Percentiles rank a stretch among this genome's conserved stretches.
phyloP scores from a whole-genome alignment of 2,888 invertebrate species.

The Strigamia crassipes region DNA sequence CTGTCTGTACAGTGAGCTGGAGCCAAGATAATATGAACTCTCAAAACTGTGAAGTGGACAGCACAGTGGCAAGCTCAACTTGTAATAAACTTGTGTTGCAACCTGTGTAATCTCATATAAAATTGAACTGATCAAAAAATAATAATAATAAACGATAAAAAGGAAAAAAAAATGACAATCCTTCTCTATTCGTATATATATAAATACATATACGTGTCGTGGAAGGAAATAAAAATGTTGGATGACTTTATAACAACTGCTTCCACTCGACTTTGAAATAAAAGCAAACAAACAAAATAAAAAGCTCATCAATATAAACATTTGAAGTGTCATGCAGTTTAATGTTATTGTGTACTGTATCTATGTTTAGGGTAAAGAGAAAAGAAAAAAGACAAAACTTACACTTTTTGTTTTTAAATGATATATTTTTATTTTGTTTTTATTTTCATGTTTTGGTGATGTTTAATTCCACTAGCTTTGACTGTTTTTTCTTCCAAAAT shows the following conservation, averaged over 20 bases:
- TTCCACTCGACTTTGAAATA: not conserved
- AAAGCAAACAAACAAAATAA: not conserved
- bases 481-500: not conserved
- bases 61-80: not conserved
- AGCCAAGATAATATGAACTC: not conserved
- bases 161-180: not conserved
- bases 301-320: not conserved
- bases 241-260: slow-evolving; percentile 1
- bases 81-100: not conserved
- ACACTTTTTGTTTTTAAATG: not conserved
- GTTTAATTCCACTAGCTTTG: slow-evolving; percentile 3
- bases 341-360: not conserved
- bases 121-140: not conserved
- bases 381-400: no score
- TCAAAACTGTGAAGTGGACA: not conserved
- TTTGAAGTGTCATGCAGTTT: not conserved
- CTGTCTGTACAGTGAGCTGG: not conserved
- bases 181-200: not conserved
- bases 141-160: not conserved
- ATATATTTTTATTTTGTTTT: not conserved
- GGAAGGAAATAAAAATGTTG: not conserved
- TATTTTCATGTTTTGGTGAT: not conserved
- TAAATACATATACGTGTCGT: not conserved
- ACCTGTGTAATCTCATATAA: slow-evolving; percentile 10
- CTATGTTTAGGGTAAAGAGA: not conserved